A percentile compares a stretch with the other conserved stretches of the same genome.
phyloP scores from a whole-genome alignment of 2,113 vertebrate species.

The Triplophysa dalaica region DNA sequence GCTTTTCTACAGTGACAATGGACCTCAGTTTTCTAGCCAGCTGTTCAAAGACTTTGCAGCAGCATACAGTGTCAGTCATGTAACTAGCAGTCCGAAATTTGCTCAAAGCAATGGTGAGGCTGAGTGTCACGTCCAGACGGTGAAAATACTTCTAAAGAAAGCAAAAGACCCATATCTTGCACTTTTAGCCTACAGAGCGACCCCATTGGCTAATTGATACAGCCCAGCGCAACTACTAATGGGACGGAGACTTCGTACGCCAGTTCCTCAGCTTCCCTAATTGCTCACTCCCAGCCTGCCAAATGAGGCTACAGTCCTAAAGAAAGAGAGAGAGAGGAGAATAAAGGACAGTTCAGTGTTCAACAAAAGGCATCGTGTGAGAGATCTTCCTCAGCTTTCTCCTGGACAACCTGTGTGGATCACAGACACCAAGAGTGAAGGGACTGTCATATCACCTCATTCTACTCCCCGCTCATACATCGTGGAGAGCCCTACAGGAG shows the following conservation, averaged over 20 bases:
- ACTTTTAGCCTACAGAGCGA: conserved; percentile 6
- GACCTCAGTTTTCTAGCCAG: conserved; percentile 1
- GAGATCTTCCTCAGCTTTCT: neutral
- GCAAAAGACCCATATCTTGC: neutral
- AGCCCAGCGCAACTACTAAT: conserved; percentile 11
- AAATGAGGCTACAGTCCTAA: neutral
- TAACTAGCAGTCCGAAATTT: conserved; percentile 20
- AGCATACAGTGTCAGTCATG: neutral
- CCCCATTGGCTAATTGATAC: conserved; percentile 3
- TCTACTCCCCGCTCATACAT: neutral
- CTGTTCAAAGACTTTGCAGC: neutral
- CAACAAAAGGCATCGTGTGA: neutral
- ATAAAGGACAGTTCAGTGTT: neutral
- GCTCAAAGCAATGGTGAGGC: conserved; percentile 20
- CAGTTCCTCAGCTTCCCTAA: neutral
- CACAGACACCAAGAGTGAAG: neutral
- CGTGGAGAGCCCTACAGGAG: conserved; percentile 1
- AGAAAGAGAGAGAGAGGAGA: conserved; percentile 21
- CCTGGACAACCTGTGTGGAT: conserved; percentile 10
- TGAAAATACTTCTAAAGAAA: conserved; percentile 17
- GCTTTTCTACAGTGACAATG: conserved; percentile 6
- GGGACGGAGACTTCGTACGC: neutral
- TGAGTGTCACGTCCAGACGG: neutral
- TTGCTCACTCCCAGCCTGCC: neutral
- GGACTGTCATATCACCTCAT: neutral